Conservation (phyloP, 2,888 invertebrate genomes). For the Villa cingulata region DNA sequence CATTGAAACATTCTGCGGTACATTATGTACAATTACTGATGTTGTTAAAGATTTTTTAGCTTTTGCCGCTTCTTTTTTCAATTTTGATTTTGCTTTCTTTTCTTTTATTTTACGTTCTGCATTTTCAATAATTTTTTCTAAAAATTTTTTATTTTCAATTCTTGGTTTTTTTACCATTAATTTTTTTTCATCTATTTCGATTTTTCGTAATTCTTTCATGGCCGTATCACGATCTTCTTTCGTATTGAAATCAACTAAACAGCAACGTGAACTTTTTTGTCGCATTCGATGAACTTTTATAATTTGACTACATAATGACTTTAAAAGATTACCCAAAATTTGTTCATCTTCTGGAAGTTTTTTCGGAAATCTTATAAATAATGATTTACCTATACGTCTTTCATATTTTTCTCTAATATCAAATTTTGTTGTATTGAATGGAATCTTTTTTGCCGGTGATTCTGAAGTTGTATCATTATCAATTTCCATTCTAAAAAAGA, state of each 20-base stretch:
- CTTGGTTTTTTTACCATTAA: not conserved
- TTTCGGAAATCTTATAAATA: conserved; percentile 8
- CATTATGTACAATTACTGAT: conserved; percentile 2
- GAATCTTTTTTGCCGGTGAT: too few species aligned
- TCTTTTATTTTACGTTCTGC: not conserved
- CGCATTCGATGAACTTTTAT: conserved; percentile 6
- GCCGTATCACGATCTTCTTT: conserved; percentile 2
- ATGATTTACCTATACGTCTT: conserved; percentile 1
- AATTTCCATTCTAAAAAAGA: too few species aligned
- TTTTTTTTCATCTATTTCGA: conserved; percentile 2
- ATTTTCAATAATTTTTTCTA: not conserved
- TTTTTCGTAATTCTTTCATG: conserved; percentile 1
- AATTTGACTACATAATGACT: not conserved
- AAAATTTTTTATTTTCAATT: not conserved
- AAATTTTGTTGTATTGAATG: not conserved
- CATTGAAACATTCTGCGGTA: not conserved
- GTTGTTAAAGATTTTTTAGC: not conserved
- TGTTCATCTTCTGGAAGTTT: not conserved
- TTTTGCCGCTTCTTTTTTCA: not conserved
- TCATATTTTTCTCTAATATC: not conserved
- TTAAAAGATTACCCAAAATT: not conserved
- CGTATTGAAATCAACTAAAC: conserved; percentile 9
- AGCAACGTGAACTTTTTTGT: conserved; percentile 6
- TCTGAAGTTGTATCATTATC: too few species aligned
- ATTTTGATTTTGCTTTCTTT: not conserved